Percentiles rank a stretch among this genome's conserved stretches.
Conservation (phyloP, 2,888 invertebrate species). For the Leucoma salicis region DNA sequence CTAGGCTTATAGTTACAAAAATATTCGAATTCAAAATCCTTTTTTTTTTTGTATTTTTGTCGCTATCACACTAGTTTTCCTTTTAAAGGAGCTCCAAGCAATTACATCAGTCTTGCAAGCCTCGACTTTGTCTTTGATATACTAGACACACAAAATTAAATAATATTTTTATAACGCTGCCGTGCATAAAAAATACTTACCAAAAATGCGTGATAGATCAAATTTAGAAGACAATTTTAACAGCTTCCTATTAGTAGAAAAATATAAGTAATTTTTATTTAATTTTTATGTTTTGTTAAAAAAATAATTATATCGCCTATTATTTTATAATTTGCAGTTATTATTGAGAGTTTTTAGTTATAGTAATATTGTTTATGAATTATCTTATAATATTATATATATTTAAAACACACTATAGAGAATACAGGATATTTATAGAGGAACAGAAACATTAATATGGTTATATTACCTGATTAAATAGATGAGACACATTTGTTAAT, state of each 20-base stretch:
- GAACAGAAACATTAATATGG: too few species aligned
- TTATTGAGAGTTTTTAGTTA: conserved; percentile 12
- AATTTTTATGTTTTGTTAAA: conserved; percentile 21
- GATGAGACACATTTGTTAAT: too few species aligned
- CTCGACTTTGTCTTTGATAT: conserved; percentile 56
- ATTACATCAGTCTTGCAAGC: conserved; percentile 74
- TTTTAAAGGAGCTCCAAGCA: conserved; percentile 65
- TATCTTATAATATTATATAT: too few species aligned
- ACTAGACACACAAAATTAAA: conserved; percentile 28
- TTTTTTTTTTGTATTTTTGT: conserved; percentile 17
- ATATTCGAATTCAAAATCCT: conserved; percentile 62
- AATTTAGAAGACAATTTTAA: conserved; percentile 3
- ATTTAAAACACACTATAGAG: too few species aligned
- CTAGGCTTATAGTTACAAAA: conserved; percentile 56
- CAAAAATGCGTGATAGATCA: conserved; percentile 13
- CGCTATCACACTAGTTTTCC: conserved; percentile 64
- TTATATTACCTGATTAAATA: too few species aligned
- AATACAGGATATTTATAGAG: too few species aligned
- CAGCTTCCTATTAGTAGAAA: conserved; percentile 31
- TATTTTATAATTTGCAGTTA: conserved; percentile 23
- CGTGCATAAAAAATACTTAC: conserved; percentile 12
- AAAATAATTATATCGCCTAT: conserved; percentile 16
- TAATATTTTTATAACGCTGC: conserved; percentile 12
- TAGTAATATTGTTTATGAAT: conserved; percentile 2
- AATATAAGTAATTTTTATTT: conserved; percentile 29